A percentile compares a stretch with the other conserved stretches of the same genome.
phyloP scores from a whole-genome alignment of 1,140 invertebrate genomes.

The Solenopsis fugax region DNA sequence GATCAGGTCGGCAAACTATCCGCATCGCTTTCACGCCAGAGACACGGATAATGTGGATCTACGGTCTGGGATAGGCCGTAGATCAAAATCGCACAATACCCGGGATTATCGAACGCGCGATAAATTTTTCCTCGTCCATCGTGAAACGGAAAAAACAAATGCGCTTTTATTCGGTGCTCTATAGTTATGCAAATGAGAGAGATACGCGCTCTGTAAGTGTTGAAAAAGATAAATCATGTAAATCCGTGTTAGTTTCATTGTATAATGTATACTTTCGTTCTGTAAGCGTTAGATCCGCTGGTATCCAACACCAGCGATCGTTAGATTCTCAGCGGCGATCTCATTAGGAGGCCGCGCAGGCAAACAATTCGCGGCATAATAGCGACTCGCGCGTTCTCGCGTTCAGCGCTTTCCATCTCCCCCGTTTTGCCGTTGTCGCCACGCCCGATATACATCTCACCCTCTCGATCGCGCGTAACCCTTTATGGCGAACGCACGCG shows the following conservation, averaged over 20 bases:
- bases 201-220: not conserved
- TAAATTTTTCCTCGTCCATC: not conserved
- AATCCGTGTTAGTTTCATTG: not conserved
- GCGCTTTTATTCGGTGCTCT: not conserved
- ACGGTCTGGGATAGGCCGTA: not conserved
- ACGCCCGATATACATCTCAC: conserved; percentile 68
- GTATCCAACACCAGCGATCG: not conserved
- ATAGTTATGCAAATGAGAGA: not conserved
- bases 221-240: conserved; percentile 21
- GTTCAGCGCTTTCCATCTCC: conserved; percentile 66
- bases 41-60: conserved; percentile 14
- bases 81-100: conserved; percentile 30
- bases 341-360: conserved; percentile 79
- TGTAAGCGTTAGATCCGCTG: not conserved
- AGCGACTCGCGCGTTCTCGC: conserved; percentile 69
- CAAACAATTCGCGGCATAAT: conserved; percentile 75
- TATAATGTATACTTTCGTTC: not conserved
- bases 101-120: conserved; percentile 7
- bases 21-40: conserved; percentile 25
- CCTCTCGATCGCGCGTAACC: conserved; percentile 59
- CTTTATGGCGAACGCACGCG: conserved; percentile 67
- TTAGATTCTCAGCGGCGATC: conserved; percentile 61
- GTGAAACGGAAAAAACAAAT: conserved; percentile 12
- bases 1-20: conserved; percentile 18
- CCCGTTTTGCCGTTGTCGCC: conserved; percentile 61